Evolutionary conservation across 1,140 invertebrate genomes (phyloP).

Genomic region (Pseudomyrmex gracilis): DNA sequence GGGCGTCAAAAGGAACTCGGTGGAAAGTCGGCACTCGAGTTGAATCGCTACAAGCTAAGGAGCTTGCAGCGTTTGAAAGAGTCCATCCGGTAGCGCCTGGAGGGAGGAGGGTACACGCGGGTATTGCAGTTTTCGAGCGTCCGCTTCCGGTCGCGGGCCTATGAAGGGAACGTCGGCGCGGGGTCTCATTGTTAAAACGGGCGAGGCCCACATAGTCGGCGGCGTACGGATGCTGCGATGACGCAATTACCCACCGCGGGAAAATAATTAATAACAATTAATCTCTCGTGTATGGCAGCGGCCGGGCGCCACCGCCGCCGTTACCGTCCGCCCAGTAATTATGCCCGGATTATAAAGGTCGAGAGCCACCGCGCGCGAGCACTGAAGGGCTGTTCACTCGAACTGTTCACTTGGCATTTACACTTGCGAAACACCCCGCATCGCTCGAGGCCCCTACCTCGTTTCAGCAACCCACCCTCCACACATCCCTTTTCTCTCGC

Average conservation of each 20-base stretch:
- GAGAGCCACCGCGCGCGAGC: slow-evolving; percentile 80
- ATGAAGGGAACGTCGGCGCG: slow-evolving; percentile 76
- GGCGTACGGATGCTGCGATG: slow-evolving; percentile 77
- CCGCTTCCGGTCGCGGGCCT: slow-evolving; percentile 75
- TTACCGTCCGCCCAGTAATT: slow-evolving; percentile 81
- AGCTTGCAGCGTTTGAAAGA: slow-evolving; percentile 75
- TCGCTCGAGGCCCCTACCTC: slow-evolving; percentile 67
- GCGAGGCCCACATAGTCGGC: slow-evolving; percentile 70
- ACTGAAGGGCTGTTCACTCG: slow-evolving; percentile 83
- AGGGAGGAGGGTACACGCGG: slow-evolving; percentile 57
- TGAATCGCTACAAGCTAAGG: slow-evolving; percentile 50
- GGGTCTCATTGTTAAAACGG: slow-evolving; percentile 80
- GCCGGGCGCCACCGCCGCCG: slow-evolving; percentile 63
- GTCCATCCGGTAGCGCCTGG: slow-evolving; percentile 66
- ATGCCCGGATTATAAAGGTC: slow-evolving; percentile 85
- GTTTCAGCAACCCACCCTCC: slow-evolving; percentile 52
- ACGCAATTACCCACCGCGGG: slow-evolving; percentile 82
- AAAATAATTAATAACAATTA: slow-evolving; percentile 86
- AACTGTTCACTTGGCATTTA: slow-evolving; percentile 85
- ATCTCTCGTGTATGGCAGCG: slow-evolving; percentile 82
- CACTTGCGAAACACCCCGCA: slow-evolving; percentile 81
- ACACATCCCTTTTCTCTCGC: slow-evolving; percentile 33
- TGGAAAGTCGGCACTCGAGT: slow-evolving; percentile 45
- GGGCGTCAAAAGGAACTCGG: slow-evolving; percentile 17
- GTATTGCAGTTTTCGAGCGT: slow-evolving; percentile 79